phyloP scores from a whole-genome alignment of 2,113 vertebrate species.

The Alosa alosa region DNA sequence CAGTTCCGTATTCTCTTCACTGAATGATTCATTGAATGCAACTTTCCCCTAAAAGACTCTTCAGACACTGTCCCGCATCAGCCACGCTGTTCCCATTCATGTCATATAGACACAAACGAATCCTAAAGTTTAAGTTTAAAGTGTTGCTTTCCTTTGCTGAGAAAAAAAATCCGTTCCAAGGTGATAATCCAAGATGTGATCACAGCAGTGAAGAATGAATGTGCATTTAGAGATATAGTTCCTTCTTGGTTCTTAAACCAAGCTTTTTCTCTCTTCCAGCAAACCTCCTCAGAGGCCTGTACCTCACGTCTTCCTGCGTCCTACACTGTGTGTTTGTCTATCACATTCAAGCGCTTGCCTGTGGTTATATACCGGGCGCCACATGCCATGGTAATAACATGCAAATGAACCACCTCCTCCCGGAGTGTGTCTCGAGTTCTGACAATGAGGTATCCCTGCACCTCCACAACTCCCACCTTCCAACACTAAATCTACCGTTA shows the following conservation, averaged over 20 bases:
- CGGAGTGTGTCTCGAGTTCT: slow-evolving; percentile 89
- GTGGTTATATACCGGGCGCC: slow-evolving; percentile 88
- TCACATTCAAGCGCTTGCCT: slow-evolving; percentile 72
- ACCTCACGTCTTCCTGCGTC: slow-evolving; percentile 66
- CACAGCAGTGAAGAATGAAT: not conserved
- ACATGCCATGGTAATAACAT: slow-evolving; percentile 96
- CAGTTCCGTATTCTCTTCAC: slow-evolving; percentile 56
- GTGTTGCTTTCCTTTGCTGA: slow-evolving; percentile 11
- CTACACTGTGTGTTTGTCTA: slow-evolving; percentile 73
- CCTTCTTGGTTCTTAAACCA: slow-evolving; percentile 54
- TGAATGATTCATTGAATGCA: slow-evolving; percentile 64
- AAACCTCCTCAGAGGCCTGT: slow-evolving; percentile 55
- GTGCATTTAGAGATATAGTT: slow-evolving; percentile 46
- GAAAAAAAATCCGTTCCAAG: slow-evolving; percentile 36
- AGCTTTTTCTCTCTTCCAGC: slow-evolving; percentile 64
- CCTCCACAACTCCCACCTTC: slow-evolving; percentile 47
- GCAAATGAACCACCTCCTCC: slow-evolving; percentile 90
- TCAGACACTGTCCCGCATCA: slow-evolving; percentile 60
- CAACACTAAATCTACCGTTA: not conserved
- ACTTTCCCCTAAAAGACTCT: slow-evolving; percentile 57
- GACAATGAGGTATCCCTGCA: slow-evolving; percentile 84
- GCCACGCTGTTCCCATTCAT: slow-evolving; percentile 62
- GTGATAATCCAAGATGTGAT: slow-evolving; percentile 60
- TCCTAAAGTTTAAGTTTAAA: slow-evolving; percentile 5
- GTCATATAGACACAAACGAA: slow-evolving; percentile 45